Base-by-base conservation (phyloP, 2,113 vertebrate species). In the Columbina picui region DNA sequence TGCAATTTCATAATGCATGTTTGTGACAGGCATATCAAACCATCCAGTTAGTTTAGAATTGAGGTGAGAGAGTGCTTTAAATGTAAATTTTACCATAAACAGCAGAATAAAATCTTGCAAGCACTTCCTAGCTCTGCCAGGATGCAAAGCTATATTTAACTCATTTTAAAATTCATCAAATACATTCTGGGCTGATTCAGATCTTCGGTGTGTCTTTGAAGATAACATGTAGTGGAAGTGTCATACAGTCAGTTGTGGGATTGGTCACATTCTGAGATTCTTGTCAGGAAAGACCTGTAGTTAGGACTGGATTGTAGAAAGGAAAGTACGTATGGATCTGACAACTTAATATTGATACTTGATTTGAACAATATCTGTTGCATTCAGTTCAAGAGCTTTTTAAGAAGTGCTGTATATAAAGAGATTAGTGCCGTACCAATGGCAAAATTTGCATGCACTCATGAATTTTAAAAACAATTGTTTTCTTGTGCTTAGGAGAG, bases 91-190 rank as follows among this genome's bases (percentile, higher is more conserved):
- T 85, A 53, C 86, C 89, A 41, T 89, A 82, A 96, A 93, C 80
- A 92, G 87, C 6, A 0, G 89, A 94, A 96, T 79, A 94, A 96
- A 96, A 84, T 88, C 55, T 80, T 81, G 81, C 79, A 78, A 89
- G 64, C 77, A 53, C 61, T 96, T 92, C 79, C 89, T 84, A 82
- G 53, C 85, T 84, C 75, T 96, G 79, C 79, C 89, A 90, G 93
- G 77, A 94, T 94, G 52, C 57, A 81, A 64, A 87, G 57, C 78
- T 94, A 78, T 97, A 90, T 97, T 96, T 97, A 96, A 90, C 87
- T 94, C 61, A 29, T 93, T 97, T 96, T 94, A 90, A 96, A 97
- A 97, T 95, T 94, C 92, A 94, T 94, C 94, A 89, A 89, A 89
- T 76, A 49, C 45, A 30, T 89, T 93, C 78, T 90, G 63, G 52